phyloP scores from a whole-genome alignment of 2,797 vertebrate genomes.

The Syndactyla subalaris region DNA sequence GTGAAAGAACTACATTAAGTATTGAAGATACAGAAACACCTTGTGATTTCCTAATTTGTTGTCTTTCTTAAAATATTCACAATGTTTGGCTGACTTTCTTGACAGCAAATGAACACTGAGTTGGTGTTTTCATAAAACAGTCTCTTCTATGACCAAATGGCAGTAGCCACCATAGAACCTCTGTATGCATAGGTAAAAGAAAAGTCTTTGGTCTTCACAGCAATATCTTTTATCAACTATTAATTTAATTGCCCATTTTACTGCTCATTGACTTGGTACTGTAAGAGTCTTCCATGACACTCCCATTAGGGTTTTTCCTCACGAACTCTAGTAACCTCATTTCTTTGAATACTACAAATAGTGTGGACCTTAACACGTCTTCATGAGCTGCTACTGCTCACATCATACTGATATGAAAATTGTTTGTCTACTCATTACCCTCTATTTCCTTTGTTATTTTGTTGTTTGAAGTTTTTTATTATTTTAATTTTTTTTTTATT shows the following conservation, averaged over 20 bases:
- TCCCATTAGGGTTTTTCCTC: not conserved
- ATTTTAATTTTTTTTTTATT: not conserved
- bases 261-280: not conserved
- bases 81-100: not conserved
- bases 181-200: not conserved
- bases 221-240: not conserved
- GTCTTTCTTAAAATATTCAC: not conserved
- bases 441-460: not conserved
- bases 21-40: not conserved
- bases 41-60: not conserved
- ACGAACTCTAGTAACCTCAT: not conserved
- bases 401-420: not conserved
- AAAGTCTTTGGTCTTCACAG: not conserved
- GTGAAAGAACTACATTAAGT: not conserved
- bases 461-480: too few relatives aligned
- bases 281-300: not conserved
- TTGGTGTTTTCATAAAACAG: not conserved
- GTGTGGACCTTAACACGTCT: accelerated
- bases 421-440: not conserved
- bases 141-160: not conserved
- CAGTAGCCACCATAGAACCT: not conserved
- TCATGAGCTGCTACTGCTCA: not conserved
- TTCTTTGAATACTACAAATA: not conserved
- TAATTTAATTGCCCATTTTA: not conserved
- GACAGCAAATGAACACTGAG: not conserved